Percentiles rank a stretch among this genome's conserved stretches.
phyloP scores from a whole-genome alignment of 2,797 vertebrate genomes.

The Fistularia commersonii region DNA sequence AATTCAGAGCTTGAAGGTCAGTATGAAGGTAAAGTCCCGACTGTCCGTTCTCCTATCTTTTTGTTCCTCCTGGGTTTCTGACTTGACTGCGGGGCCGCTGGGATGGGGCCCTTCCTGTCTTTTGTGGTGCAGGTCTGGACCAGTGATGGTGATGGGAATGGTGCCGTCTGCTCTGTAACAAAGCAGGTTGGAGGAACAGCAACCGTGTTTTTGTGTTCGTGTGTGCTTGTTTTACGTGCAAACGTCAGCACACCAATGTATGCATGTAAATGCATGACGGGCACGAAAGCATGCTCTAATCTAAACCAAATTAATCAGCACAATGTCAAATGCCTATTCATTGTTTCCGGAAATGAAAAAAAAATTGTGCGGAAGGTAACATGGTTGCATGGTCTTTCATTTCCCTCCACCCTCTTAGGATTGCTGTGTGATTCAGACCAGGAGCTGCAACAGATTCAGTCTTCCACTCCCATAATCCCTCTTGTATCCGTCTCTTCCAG shows the following conservation, averaged over 20 bases:
- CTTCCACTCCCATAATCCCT: background rate
- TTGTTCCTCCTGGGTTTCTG: slow-evolving; percentile 61
- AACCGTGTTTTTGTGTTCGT: slow-evolving; percentile 48
- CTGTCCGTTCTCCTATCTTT: slow-evolving; percentile 8
- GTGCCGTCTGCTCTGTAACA: slow-evolving; percentile 73
- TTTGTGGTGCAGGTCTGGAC: slow-evolving; percentile 79
- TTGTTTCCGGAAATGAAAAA: too few relatives aligned
- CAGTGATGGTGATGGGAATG: slow-evolving; percentile 72
- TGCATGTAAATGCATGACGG: slow-evolving; percentile 46
- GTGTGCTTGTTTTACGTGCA: slow-evolving; percentile 20
- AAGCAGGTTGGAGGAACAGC: slow-evolving; percentile 72
- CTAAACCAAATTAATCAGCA: slow-evolving; percentile 5
- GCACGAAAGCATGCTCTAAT: slow-evolving; percentile 38
- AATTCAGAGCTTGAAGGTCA: slow-evolving; percentile 85
- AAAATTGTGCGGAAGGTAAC: slow-evolving; percentile 9
- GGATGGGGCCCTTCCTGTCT: slow-evolving; percentile 66
- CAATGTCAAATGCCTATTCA: background rate
- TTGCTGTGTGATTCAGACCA: slow-evolving; percentile 2
- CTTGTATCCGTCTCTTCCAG: slow-evolving; percentile 42
- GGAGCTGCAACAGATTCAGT: too few relatives aligned
- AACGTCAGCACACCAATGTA: slow-evolving; percentile 21
- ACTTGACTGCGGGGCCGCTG: slow-evolving; percentile 59
- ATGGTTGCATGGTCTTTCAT: slow-evolving; percentile 54
- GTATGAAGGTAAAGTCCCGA: slow-evolving; percentile 74
- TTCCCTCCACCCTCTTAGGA: slow-evolving; percentile 12